Percentiles rank a stretch among this genome's conserved stretches.
phyloP scores from a whole-genome alignment of 2,797 vertebrate genomes.

The Sarcophilus harrisii region DNA sequence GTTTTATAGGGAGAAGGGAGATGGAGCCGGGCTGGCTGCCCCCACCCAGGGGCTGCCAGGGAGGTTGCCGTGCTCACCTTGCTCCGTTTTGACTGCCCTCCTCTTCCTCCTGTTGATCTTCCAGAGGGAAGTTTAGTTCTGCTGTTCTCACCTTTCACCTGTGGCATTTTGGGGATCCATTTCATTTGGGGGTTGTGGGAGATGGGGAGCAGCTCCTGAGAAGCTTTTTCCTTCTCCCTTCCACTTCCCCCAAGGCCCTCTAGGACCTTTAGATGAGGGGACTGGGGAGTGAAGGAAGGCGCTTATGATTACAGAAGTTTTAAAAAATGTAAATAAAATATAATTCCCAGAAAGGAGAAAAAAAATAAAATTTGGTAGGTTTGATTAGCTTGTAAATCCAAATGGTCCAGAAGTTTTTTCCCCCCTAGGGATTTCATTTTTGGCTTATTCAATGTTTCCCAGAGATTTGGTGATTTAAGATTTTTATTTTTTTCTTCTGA shows the following conservation, averaged over 20 bases:
- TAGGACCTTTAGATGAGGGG: slow-evolving; percentile 27
- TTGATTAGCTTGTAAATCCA: not conserved
- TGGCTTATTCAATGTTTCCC: not conserved
- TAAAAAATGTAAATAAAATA: slow-evolving; percentile 83
- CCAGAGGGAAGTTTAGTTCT: slow-evolving; percentile 12
- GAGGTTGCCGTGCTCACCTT: slow-evolving; percentile 19
- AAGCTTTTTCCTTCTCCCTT: slow-evolving; percentile 70
- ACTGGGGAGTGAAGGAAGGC: slow-evolving; percentile 26
- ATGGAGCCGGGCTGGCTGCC: slow-evolving; percentile 6
- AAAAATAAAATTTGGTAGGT: not conserved
- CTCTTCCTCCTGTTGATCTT: not conserved
- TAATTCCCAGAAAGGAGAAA: slow-evolving; percentile 74
- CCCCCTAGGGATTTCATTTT: not conserved
- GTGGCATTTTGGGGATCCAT: slow-evolving; percentile 62
- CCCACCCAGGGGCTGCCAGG: slow-evolving; percentile 48
- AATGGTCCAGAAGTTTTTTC: not conserved
- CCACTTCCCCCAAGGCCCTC: slow-evolving; percentile 55
- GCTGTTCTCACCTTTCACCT: slow-evolving; percentile 32
- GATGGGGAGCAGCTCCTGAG: slow-evolving; percentile 70
- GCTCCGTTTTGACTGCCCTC: slow-evolving; percentile 48
- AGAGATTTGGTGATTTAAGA: not conserved
- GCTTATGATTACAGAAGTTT: slow-evolving; percentile 77
- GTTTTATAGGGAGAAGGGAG: slow-evolving; percentile 40
- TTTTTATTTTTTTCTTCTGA: not conserved
- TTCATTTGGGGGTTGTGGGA: slow-evolving; percentile 30